phyloP scores from a whole-genome alignment of 2,113 vertebrate species.

The Apteryx owenii region DNA sequence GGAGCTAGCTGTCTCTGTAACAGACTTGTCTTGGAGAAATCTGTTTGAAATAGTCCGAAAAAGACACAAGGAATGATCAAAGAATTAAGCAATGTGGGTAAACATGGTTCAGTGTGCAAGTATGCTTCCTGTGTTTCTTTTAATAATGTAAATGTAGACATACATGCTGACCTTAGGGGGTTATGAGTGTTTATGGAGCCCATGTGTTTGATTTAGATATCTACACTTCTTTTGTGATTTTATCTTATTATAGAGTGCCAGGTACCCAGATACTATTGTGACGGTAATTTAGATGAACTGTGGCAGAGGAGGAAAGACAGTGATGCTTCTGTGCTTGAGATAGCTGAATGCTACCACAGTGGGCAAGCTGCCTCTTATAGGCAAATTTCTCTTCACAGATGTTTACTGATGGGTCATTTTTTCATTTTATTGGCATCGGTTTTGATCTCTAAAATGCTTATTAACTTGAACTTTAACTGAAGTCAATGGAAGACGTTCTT shows the following conservation, averaged over 20 bases:
- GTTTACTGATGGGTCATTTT: neutral
- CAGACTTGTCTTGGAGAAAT: neutral
- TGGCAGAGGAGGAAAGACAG: neutral
- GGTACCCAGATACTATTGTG: neutral
- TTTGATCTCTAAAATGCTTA: neutral
- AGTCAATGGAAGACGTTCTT: neutral
- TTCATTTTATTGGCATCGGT: neutral
- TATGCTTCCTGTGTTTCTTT: neutral
- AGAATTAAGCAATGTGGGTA: neutral
- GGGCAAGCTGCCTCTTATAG: neutral
- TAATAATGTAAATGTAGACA: neutral
- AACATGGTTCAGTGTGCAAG: neutral
- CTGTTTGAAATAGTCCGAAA: neutral
- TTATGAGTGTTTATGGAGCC: neutral
- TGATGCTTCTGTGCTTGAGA: neutral
- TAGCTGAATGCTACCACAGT: rapidly evolving
- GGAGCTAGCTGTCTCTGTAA: neutral
- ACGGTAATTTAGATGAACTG: neutral
- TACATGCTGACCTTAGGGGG: neutral
- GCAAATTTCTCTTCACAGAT: neutral
- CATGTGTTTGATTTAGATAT: neutral
- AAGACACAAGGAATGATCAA: neutral
- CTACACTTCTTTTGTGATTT: neutral
- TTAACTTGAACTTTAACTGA: neutral
- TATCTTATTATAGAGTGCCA: neutral